These are phyloP conservation scores for Cyanoderma ruficeps DNA, from an alignment of 2,113 vertebrate species.

Conservation along the genomic window DNA sequence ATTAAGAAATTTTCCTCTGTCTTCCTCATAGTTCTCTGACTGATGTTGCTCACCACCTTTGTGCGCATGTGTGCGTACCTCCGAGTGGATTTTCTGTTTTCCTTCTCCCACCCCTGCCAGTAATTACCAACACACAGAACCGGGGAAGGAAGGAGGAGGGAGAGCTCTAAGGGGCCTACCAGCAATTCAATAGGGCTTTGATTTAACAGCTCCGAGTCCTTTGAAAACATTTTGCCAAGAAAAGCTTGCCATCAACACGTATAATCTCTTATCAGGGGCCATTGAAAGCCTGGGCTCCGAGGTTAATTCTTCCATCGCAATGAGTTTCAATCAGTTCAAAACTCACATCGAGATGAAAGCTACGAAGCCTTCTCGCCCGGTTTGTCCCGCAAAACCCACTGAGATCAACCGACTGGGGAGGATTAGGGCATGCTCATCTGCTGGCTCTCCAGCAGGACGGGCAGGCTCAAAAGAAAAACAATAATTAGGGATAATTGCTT, in stretches of 20 bases:
- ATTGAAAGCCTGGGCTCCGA: slow-evolving; percentile 94
- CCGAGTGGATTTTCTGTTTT: neutral
- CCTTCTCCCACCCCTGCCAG: slow-evolving; percentile 1
- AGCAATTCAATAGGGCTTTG: slow-evolving; percentile 81
- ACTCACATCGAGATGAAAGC: slow-evolving; percentile 99
- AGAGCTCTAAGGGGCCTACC: slow-evolving; percentile 47
- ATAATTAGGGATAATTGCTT: slow-evolving; percentile 99
- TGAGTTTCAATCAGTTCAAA: slow-evolving; percentile 99
- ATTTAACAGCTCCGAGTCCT: slow-evolving; percentile 89
- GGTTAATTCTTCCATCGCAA: slow-evolving; percentile 99
- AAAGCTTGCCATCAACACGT: slow-evolving; percentile 98
- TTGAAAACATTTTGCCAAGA: slow-evolving; percentile 90
- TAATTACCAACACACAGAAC: slow-evolving; percentile 53
- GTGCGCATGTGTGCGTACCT: neutral
- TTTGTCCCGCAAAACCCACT: slow-evolving; percentile 84
- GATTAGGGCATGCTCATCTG: slow-evolving; percentile 95
- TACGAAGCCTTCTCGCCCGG: slow-evolving; percentile 78
- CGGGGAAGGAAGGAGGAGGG: slow-evolving; percentile 3
- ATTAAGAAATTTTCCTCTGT: neutral
- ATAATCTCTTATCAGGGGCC: slow-evolving; percentile 98
- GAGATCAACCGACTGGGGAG: slow-evolving; percentile 89
- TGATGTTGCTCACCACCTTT: neutral
- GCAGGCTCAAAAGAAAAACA: slow-evolving; percentile 99
- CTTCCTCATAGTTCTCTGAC: neutral
- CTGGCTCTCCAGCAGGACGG: slow-evolving; percentile 94